phyloP scores from a whole-genome alignment of 2,797 vertebrate species.

The Tinamus major region DNA sequence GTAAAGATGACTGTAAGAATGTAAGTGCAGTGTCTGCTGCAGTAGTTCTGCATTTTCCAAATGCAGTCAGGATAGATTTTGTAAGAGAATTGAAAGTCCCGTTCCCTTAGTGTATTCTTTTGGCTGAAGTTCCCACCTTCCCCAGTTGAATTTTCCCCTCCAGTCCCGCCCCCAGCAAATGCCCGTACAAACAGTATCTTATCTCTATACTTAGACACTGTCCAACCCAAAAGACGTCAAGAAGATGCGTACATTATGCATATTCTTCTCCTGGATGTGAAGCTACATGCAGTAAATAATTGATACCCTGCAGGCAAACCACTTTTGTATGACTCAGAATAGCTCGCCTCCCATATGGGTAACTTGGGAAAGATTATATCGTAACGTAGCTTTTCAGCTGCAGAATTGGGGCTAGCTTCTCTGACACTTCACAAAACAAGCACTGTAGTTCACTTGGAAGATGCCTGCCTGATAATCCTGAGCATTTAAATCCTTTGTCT shows the following conservation, averaged over 20 bases:
- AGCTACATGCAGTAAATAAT: constrained; percentile 73
- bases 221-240: constrained; percentile 63
- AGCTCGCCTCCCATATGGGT: constrained; percentile 11
- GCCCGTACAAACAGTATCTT: not conserved
- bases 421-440: constrained; percentile 55
- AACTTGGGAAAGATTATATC: constrained; percentile 58
- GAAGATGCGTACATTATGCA: constrained; percentile 64
- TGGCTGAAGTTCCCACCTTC: constrained; percentile 11
- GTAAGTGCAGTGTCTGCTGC: not conserved
- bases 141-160: not conserved
- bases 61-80: not conserved
- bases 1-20: not conserved
- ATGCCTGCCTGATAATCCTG: constrained; percentile 60
- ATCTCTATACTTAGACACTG: constrained; percentile 23
- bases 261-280: constrained; percentile 70
- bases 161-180: constrained; percentile 10
- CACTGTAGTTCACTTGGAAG: constrained; percentile 33
- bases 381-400: constrained; percentile 46
- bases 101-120: not conserved
- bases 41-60: not conserved
- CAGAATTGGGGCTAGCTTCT: constrained; percentile 30
- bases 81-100: not conserved
- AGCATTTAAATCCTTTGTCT: constrained; percentile 62
- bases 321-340: constrained; percentile 57
- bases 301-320: constrained; percentile 67